Percentiles rank a stretch among this genome's conserved stretches.
These are phyloP conservation scores for Peromyscus eremicus DNA, from an alignment of 2,797 vertebrate species.

Conservation along the genomic window DNA sequence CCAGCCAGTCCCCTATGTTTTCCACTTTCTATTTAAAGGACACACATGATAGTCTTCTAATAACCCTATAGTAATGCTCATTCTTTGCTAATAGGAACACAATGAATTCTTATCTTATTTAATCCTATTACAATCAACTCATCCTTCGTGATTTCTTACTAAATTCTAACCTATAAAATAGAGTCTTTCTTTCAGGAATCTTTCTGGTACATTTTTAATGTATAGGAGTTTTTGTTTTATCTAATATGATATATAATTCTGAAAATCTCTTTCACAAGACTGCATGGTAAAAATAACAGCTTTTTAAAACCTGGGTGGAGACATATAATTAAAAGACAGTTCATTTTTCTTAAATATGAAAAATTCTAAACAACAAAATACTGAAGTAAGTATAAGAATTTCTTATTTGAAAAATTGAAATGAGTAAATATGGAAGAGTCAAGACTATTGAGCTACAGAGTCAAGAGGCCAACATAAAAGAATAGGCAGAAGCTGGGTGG, in stretches of 20 bases:
- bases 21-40: conserved; percentile 8
- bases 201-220: conserved; percentile 28
- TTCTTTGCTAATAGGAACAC: conserved; percentile 25
- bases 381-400: conserved; percentile 1
- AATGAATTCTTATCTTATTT: conserved; percentile 1
- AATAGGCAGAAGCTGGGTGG: not conserved
- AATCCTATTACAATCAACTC: not conserved
- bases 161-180: not conserved
- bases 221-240: conserved; percentile 17
- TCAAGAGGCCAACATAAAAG: not conserved
- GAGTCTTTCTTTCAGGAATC: conserved; percentile 2
- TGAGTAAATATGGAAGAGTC: not conserved
- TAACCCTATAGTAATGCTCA: not conserved
- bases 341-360: not conserved
- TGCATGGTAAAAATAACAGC: not conserved
- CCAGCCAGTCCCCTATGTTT: not conserved
- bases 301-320: not conserved
- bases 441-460: not conserved
- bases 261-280: conserved; percentile 38
- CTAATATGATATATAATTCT: conserved; percentile 53
- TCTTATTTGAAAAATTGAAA: not conserved
- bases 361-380: conserved; percentile 47
- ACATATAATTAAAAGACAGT: not conserved
- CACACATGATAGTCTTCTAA: not conserved
- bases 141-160: conserved; percentile 23